phyloP scores from a whole-genome alignment of 1,140 invertebrate genomes.

The Paracyclopina nana region DNA sequence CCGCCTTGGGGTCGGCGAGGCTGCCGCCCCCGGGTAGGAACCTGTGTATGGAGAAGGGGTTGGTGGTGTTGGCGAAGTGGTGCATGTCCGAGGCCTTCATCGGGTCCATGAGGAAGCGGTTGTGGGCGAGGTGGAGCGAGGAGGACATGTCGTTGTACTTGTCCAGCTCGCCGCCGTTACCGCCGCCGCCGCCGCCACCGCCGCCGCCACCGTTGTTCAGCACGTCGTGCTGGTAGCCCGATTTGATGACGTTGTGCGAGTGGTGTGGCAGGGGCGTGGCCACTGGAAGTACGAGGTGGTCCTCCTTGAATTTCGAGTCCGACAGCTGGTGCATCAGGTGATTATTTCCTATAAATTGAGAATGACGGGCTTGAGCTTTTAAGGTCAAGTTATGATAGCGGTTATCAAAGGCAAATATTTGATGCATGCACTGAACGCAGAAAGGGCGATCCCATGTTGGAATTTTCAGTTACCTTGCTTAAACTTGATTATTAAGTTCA shows the following conservation, averaged over 20 bases:
- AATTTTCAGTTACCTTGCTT: too few relatives aligned
- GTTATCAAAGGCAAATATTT: too few relatives aligned
- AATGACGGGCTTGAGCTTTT: too few relatives aligned
- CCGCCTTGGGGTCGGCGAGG: neutral
- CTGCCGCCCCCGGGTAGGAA: neutral
- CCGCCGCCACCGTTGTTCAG: neutral
- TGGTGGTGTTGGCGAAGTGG: neutral
- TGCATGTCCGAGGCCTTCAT: neutral
- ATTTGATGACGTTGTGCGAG: neutral
- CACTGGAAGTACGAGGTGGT: neutral
- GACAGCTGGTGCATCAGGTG: too few relatives aligned
- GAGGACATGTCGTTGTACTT: neutral
- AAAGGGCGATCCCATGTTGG: too few relatives aligned
- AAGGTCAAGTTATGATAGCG: too few relatives aligned
- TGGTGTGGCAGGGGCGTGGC: neutral
- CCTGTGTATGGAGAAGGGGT: constrained; percentile 4
- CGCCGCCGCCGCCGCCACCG: neutral
- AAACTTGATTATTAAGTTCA: too few relatives aligned
- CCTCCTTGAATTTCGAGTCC: too few relatives aligned
- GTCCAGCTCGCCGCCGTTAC: neutral
- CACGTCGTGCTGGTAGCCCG: neutral
- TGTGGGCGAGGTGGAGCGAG: neutral
- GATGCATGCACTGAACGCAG: too few relatives aligned
- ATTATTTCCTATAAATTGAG: too few relatives aligned
- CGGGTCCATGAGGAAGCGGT: neutral